phyloP scores from a whole-genome alignment of 2,888 invertebrate species.

The Homarus gammarus region DNA sequence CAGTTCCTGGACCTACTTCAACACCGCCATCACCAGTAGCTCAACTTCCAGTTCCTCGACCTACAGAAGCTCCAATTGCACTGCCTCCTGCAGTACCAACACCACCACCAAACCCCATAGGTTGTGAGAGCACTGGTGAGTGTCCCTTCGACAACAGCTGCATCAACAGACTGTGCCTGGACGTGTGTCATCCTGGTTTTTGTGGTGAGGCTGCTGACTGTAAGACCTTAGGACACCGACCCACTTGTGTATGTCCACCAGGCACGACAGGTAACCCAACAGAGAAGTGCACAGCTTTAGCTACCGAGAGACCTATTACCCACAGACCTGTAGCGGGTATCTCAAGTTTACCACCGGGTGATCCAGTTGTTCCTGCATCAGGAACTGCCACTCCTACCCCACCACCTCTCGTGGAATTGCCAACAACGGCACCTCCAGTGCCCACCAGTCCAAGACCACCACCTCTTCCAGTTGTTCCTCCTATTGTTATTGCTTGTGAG shows the following conservation, averaged over 20 bases:
- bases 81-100: constrained; percentile 85
- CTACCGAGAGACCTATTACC: constrained; percentile 22
- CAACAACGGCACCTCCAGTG: constrained; percentile 23
- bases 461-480: constrained; percentile 59
- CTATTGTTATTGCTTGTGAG: constrained; percentile 81
- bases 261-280: constrained; percentile 76
- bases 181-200: constrained; percentile 60
- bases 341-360: constrained; percentile 9
- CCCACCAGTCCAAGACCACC: constrained; percentile 32
- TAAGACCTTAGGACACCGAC: constrained; percentile 87
- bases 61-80: constrained; percentile 35
- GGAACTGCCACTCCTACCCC: constrained; percentile 4
- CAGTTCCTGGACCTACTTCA: constrained; percentile 37
- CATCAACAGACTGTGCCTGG: constrained; percentile 58
- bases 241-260: constrained; percentile 84
- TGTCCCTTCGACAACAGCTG: constrained; percentile 69
- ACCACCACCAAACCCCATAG: constrained; percentile 84
- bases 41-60: constrained; percentile 17
- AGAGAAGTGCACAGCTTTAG: constrained; percentile 75
- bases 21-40: constrained; percentile 18
- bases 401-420: constrained; percentile 49
- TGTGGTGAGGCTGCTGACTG: constrained; percentile 70
- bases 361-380: constrained; percentile 15
- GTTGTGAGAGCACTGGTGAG: constrained; percentile 66
- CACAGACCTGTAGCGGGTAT: neutral